These are phyloP conservation scores for Andrena dorsata DNA, from an alignment of 2,888 invertebrate genomes.

Conservation along the genomic window DNA sequence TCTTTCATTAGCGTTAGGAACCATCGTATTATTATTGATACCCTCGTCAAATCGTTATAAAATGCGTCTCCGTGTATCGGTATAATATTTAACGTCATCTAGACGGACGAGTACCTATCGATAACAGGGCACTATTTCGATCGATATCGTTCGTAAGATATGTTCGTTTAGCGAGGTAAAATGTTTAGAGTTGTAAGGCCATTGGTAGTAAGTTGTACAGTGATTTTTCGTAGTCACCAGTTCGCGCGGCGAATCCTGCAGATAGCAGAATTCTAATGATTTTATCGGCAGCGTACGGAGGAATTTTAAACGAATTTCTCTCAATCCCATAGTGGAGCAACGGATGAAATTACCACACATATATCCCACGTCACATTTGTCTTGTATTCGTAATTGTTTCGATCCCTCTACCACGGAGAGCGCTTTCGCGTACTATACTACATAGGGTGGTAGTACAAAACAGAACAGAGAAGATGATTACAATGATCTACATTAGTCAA, in stretches of 20 bases:
- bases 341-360: background rate
- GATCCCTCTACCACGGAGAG: background rate
- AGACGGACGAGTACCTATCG: background rate
- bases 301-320: background rate
- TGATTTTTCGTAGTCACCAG: background rate
- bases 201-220: background rate
- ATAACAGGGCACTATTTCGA: background rate
- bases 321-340: background rate
- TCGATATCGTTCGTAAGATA: background rate
- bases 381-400: background rate
- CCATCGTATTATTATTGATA: background rate
- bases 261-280: background rate
- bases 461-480: background rate
- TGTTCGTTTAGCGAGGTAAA: background rate
- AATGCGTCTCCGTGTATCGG: background rate
- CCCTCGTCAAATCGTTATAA: background rate
- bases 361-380: background rate
- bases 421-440: background rate
- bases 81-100: slow-evolving; percentile 15
- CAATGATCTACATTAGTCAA: background rate
- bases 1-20: background rate
- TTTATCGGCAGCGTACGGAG: background rate
- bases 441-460: background rate
- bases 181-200: background rate
- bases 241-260: background rate